A percentile compares a stretch with the other conserved stretches of the same genome.
Evolutionary conservation across 1,140 invertebrate genomes (phyloP).

Genomic region (Drosophila sp.): DNA sequence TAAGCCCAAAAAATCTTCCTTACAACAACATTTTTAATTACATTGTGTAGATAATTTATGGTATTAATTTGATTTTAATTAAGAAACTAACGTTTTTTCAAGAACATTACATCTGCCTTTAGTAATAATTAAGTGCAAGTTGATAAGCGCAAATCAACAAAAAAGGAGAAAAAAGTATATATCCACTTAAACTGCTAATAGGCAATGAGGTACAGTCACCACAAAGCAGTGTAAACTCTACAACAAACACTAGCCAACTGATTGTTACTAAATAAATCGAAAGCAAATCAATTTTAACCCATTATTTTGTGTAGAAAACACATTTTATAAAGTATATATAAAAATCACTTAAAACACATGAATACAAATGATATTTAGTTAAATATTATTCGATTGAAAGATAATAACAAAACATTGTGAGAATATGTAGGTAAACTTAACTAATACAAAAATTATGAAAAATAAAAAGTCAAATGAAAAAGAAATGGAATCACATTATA

Average conservation of each 20-base stretch:
- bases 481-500: background rate
- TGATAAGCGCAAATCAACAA: slow-evolving; percentile 35
- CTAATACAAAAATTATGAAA: slow-evolving; percentile 28
- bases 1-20: slow-evolving; percentile 45
- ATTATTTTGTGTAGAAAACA: slow-evolving; percentile 52
- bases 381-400: slow-evolving; percentile 68
- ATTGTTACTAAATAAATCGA: slow-evolving; percentile 24
- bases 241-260: slow-evolving; percentile 65
- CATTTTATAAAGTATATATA: slow-evolving; percentile 32
- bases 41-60: slow-evolving; percentile 14
- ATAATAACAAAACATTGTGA: slow-evolving; percentile 59
- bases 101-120: background rate
- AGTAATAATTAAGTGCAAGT: slow-evolving; percentile 12
- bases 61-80: slow-evolving; percentile 6
- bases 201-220: slow-evolving; percentile 56
- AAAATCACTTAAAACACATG: slow-evolving; percentile 21
- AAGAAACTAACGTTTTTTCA: background rate
- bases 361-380: slow-evolving; percentile 58
- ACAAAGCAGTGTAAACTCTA: slow-evolving; percentile 45
- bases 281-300: slow-evolving; percentile 36
- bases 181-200: slow-evolving; percentile 5
- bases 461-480: slow-evolving; percentile 2
- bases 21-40: slow-evolving; percentile 28
- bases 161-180: slow-evolving; percentile 17
- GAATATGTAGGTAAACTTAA: slow-evolving; percentile 76